Evolutionary conservation across 1,140 invertebrate genomes (phyloP).

Genomic region (Cydia fagiglandana): DNA sequence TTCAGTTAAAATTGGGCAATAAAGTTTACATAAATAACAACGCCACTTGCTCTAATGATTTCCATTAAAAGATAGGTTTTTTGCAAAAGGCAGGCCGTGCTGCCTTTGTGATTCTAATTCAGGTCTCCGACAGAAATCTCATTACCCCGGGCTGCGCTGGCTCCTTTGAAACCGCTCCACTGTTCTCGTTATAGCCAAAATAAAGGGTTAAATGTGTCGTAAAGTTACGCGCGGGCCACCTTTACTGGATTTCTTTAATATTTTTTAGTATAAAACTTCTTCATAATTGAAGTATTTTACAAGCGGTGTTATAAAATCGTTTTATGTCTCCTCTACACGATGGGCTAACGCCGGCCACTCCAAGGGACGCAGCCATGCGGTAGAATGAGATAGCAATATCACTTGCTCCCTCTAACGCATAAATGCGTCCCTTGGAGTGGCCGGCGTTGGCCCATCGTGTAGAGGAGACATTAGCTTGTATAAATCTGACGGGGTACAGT

Average conservation of each 20-base stretch:
- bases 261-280: background rate
- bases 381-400: too few species aligned
- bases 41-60: constrained; percentile 3
- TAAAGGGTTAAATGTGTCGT: constrained; percentile 11
- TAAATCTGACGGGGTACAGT: too few species aligned
- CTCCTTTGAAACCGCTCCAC: constrained; percentile 9
- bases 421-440: too few species aligned
- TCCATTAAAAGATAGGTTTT: constrained; percentile 21
- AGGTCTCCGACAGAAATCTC: constrained; percentile 1
- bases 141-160: background rate
- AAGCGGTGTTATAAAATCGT: too few species aligned
- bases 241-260: background rate
- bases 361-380: too few species aligned
- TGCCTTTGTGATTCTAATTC: constrained; percentile 26
- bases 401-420: too few species aligned
- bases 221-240: background rate
- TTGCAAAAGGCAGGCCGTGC: background rate
- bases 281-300: background rate
- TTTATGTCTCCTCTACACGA: too few species aligned
- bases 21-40: background rate
- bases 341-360: too few species aligned
- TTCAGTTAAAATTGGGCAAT: background rate
- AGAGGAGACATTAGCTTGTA: too few species aligned
- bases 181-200: constrained; percentile 2
- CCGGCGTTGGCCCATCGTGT: too few species aligned